Conservation (phyloP, 1,140 invertebrate genomes). For the Caenorhabditis inopinata region DNA sequence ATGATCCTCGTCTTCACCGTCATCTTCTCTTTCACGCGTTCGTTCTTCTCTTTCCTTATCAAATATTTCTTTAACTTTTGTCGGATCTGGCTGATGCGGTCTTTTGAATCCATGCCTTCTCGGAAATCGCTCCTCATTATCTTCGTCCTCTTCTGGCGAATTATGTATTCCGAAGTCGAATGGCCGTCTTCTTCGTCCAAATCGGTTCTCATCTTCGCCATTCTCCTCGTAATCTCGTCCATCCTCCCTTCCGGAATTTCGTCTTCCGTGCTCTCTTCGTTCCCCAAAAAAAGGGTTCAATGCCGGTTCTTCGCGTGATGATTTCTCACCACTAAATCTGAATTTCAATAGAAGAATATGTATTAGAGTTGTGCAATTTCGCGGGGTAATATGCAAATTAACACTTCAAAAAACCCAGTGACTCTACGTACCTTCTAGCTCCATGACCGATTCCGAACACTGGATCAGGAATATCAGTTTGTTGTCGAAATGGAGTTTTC, state of each 20-base stretch:
- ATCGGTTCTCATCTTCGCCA: slow-evolving; percentile 15
- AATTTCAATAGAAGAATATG: background rate
- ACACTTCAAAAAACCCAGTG: too few relatives aligned
- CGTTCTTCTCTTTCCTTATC: background rate
- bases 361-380: background rate
- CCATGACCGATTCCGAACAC: slow-evolving; percentile 31
- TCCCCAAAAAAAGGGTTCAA: slow-evolving; percentile 33
- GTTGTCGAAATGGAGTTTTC: slow-evolving; percentile 9
- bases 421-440: background rate
- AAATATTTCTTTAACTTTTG: background rate
- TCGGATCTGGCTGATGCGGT: background rate
- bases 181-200: background rate
- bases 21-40: background rate
- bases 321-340: slow-evolving; percentile 5
- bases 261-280: background rate
- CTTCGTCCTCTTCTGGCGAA: background rate
- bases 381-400: background rate
- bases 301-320: background rate
- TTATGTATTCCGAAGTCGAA: background rate
- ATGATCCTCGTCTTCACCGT: slow-evolving; percentile 5
- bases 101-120: background rate
- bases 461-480: slow-evolving; percentile 29
- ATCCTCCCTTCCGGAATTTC: slow-evolving; percentile 36
- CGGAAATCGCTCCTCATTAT: background rate
- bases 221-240: slow-evolving; percentile 36